These are phyloP conservation scores for Tipula lateralis DNA, from an alignment of 2,888 invertebrate genomes.

Conservation along the genomic window DNA sequence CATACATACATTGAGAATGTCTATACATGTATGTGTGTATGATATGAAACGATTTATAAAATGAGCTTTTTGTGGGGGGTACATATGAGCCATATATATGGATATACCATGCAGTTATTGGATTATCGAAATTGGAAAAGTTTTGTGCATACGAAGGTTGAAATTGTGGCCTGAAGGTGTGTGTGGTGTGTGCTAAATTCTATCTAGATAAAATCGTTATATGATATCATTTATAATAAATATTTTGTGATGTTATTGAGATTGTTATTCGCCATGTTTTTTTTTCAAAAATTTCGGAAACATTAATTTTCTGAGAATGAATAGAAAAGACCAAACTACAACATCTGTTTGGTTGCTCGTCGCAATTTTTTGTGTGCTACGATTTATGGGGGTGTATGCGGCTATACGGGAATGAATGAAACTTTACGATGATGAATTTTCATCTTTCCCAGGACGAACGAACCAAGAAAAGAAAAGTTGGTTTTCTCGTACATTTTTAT, in stretches of 20 bases:
- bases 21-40: neutral
- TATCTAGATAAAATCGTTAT: neutral
- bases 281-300: neutral
- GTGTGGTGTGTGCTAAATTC: neutral
- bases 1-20: neutral
- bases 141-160: neutral
- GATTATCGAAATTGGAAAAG: neutral
- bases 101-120: neutral
- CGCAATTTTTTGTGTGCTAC: neutral
- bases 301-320: neutral
- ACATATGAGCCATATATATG: neutral
- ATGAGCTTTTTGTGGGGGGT: neutral
- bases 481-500: neutral
- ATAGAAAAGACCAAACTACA: neutral
- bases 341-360: neutral
- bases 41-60: neutral
- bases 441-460: neutral
- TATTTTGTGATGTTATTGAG: neutral
- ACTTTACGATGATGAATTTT: slow-evolving; percentile 11
- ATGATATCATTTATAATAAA: neutral
- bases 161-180: neutral
- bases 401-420: neutral
- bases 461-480: neutral
- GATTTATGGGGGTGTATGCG: neutral
- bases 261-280: neutral